Base-by-base conservation (phyloP, 2,888 invertebrate species). In the Ectemnius continuus region DNA sequence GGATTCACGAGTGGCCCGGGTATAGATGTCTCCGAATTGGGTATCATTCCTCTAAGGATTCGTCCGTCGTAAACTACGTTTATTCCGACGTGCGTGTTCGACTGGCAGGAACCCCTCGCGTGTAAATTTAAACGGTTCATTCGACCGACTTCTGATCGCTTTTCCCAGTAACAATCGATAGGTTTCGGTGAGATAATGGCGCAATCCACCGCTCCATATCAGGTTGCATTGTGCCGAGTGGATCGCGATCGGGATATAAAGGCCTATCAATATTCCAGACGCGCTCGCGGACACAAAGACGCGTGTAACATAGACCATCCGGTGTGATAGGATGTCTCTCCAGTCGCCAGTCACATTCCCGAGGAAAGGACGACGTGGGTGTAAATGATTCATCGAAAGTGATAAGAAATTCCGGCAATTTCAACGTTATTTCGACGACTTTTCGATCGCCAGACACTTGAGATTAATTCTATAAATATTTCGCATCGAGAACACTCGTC, bases 181-280 rank as follows among this genome's bases (percentile, higher is more conserved):
- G n/a, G 52, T 52, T 52, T 36, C 13, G 52, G 4, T 1, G 14
- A 16, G 62, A 80, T 78, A 82, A 82, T 78, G 70, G 80, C 66
- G 75, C 73, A 65, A 75, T 76, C 78, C 82, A 70, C 0, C 23
- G 82, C 82, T 76, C 78, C 73, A 68, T 75, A 80, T 80, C 73
- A 74, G 58, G 70, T 61, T 59, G 70, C 79, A 61, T 67, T 72
- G 65, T 75, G 77, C 69, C 76, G 73, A 56, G 58, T 48, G 67
- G 72, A 72, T 58, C 52, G 57, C 58, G 47, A 66, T 57, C n/a
- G 47, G 69, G 66, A 74, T 75, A 58, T 73, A 80, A 62, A 74
- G 57, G 65, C 59, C 57, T 70, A 77, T 75, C 74, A 68, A 64
- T 77, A 74, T 81, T 81, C 76, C 69, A 36, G 59, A 58, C 65